Conservation (phyloP, 2,888 invertebrate species). For the Ashinkailepas kermadecensis region DNA sequence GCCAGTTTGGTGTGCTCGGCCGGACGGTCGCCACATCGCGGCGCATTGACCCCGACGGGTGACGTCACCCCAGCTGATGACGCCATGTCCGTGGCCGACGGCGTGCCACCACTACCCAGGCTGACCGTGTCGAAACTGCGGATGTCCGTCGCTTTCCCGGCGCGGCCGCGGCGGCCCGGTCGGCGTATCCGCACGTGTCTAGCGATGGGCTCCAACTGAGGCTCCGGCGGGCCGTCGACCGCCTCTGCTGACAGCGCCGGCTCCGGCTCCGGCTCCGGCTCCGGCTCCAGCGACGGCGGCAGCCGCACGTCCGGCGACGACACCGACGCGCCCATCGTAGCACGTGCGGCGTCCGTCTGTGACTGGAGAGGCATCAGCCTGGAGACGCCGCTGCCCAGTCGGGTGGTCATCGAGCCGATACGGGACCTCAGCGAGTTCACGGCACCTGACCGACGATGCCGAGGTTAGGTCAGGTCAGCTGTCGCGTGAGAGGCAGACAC, state of each 20-base stretch:
- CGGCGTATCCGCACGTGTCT: not conserved
- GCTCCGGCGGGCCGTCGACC: not conserved
- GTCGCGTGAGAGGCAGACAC: no score
- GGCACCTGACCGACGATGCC: not conserved
- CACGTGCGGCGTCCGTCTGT: not conserved
- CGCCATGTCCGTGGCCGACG: not conserved
- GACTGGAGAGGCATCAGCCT: not conserved
- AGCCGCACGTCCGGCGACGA: not conserved
- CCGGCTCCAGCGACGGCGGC: not conserved
- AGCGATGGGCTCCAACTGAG: not conserved
- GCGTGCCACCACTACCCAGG: not conserved
- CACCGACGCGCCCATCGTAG: not conserved
- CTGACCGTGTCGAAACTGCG: not conserved
- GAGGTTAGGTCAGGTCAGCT: no score
- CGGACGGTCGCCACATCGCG: not conserved
- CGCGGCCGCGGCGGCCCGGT: not conserved
- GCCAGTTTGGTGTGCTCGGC: not conserved
- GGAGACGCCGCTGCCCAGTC: not conserved
- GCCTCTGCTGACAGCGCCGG: not conserved
- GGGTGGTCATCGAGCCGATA: not conserved
- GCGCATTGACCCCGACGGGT: no score
- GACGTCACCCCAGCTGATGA: no score
- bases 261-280: not conserved
- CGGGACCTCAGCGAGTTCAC: not conserved
- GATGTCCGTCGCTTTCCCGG: no score